Base-by-base conservation (phyloP, 2,888 invertebrate genomes). In the Phaonia tiefii region DNA sequence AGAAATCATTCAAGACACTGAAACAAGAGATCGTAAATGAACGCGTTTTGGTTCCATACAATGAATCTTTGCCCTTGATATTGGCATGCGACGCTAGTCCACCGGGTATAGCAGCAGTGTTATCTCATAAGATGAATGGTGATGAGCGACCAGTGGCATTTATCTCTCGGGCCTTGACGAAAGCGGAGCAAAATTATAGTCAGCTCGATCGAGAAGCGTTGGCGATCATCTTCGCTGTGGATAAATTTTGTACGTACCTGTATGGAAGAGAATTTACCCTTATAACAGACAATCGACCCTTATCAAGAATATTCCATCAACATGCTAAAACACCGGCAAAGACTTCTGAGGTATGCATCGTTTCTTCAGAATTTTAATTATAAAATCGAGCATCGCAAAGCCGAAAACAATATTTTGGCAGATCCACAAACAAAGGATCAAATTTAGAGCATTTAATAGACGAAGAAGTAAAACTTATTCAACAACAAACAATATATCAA, bases 231-330 rank as follows among this genome's bases (percentile, higher is more conserved):
- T 37, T 74, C 66, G 66, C 65, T 5, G 65, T 65, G 17, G 46
- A 66, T 17, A 8, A 49, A 17, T 66, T 49, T 49, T 37, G 37
- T 49, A 31, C 49, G 37, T 66, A 66, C n/a, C 26, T 15, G 7
- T 66, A 31, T 49, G 66, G 65, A 15, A 15, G 20, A 58, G 25
- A 2, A 7, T 82, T 82, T 31, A 8, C 7, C 10, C 8, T 49
- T 10, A 49, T 20, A 8, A 83, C 80, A n/a, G 80, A 83, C 58
- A 83, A 80, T 67, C 77, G 74, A 65, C 77, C 83, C 10, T 63
- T 83, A n/a, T 25, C 60, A 0, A n/a, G 83, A 58, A 83, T 80
- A 42, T 78, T 83, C 54, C 75, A 83, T 69, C 67, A 75, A 73
- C 71, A 83, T 54, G 42, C 80, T 13, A 80, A 83, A 56, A 5